Evolutionary conservation across 2,113 vertebrate genomes (phyloP), one percentile per base, ranked within the genome.

Genomic region (Ageneiosus marmoratus): DNA sequence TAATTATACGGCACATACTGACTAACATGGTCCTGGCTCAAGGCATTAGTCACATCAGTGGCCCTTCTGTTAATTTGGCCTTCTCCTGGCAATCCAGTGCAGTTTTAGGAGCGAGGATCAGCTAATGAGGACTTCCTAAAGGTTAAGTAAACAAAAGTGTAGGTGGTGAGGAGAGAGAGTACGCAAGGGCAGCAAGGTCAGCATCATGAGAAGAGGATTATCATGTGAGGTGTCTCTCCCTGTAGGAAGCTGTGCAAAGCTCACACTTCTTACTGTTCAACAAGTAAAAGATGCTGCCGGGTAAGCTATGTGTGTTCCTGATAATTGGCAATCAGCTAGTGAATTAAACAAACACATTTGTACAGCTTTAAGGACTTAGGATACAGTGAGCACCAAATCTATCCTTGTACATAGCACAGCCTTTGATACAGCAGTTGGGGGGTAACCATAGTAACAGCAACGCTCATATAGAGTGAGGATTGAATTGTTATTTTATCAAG

Each of bases 51-150:
- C 92, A 92, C 89, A 92, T 93, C 91, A 90, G 90, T 92, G 92
- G 84, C 91, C 88, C 89, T 37, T 88, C 90, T 93, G 90, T 93
- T 94, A 87, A 94, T 93, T 91, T 91, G 89, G 92, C 90, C 92
- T 89, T 85, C 86, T 87, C 89, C 84, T 93, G 92, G 92, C 93
- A 93, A 89, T 83, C 89, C 91, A 91, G 89, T 89, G 86, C 85
- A 87, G 88, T 88, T 84, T 88, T 78, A 48, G 53, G 87, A 90
- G 86, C 86, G 79, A 86, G 58, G 78, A 86, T 87, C 46, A 78
- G 88, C 89, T 93, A 94, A 94, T 94, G 90, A 93, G 91, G 92
- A 93, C 91, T 92, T 92, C 89, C 90, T 92, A 93, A 94, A 94
- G 94, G 93, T 94, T 93, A 94, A 91, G 89, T 88, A 91, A 93